Evolutionary conservation across 2,888 invertebrate genomes (phyloP).

Genomic region (Heliconius erato): DNA sequence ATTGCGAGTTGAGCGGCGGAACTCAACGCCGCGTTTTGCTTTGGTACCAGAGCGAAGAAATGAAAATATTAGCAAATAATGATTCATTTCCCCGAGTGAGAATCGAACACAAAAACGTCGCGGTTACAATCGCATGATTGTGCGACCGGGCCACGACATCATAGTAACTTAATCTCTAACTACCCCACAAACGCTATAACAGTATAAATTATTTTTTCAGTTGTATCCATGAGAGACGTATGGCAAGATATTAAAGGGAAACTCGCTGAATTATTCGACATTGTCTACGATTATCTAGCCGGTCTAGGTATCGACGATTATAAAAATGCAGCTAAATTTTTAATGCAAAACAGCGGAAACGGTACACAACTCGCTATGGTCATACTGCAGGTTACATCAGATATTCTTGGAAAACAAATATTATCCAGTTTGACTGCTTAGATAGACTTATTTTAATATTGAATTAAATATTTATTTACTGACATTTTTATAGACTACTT

Average conservation of each 20-base stretch:
- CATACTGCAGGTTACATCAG: slow-evolving; percentile 68
- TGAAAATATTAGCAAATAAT: neutral
- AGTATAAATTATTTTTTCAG: slow-evolving; percentile 57
- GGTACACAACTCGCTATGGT: slow-evolving; percentile 67
- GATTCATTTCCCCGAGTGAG: neutral
- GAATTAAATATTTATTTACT: neutral
- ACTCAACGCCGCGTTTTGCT: neutral
- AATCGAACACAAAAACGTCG: neutral
- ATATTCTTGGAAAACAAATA: slow-evolving; percentile 71
- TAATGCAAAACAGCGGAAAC: slow-evolving; percentile 59
- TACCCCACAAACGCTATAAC: neutral
- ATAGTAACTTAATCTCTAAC: neutral
- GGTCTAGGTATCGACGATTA: slow-evolving; percentile 77
- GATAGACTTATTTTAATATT: slow-evolving; percentile 1
- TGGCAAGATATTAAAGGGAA: slow-evolving; percentile 73
- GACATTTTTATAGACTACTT: slow-evolving; percentile 16
- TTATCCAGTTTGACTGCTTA: slow-evolving; percentile 66
- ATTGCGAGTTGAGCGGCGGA: neutral
- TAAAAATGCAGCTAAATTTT: slow-evolving; percentile 64
- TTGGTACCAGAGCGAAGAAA: neutral
- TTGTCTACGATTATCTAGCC: slow-evolving; percentile 77
- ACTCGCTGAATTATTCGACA: slow-evolving; percentile 70
- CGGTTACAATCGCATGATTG: neutral
- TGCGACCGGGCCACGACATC: neutral
- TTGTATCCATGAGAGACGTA: slow-evolving; percentile 74